phyloP scores from a whole-genome alignment of 2,888 invertebrate genomes.

The Drosophila falleni region DNA sequence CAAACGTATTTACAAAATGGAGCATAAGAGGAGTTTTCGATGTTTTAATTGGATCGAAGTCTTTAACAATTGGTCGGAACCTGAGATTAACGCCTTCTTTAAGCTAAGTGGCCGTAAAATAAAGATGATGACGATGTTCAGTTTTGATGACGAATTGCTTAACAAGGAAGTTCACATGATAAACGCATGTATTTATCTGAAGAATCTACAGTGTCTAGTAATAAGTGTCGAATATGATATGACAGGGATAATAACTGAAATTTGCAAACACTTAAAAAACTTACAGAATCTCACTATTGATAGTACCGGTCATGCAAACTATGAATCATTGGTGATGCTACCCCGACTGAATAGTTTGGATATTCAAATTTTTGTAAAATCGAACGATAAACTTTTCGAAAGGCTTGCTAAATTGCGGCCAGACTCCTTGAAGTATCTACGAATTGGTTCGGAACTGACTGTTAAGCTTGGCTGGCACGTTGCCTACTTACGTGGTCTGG shows the following conservation, averaged over 20 bases:
- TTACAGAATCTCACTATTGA: constrained; percentile 31
- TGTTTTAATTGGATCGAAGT: constrained; percentile 18
- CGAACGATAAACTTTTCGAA: constrained; percentile 24
- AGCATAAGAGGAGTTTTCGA: constrained; percentile 2
- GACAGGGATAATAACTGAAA: constrained; percentile 16
- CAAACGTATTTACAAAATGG: constrained; percentile 17
- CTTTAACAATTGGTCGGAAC: constrained; percentile 11
- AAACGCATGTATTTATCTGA: constrained; percentile 17
- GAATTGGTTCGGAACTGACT: constrained; percentile 30
- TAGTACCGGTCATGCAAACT: constrained; percentile 18
- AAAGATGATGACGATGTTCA: constrained; percentile 5
- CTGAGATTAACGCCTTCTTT: constrained; percentile 29
- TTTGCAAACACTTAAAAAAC: constrained; percentile 23
- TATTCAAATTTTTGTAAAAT: constrained; percentile 29
- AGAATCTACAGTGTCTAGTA: constrained; percentile 26
- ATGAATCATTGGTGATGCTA: constrained; percentile 26
- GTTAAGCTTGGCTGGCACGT: constrained; percentile 7
- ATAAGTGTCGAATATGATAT: constrained; percentile 11
- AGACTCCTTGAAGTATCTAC: constrained; percentile 15
- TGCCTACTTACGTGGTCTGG: neutral
- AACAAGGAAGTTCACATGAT: constrained; percentile 9
- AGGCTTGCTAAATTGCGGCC: constrained; percentile 31
- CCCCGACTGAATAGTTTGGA: constrained; percentile 24
- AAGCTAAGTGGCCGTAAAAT: constrained; percentile 38
- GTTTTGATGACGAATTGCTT: neutral